These are phyloP conservation scores for Deladenus siricidicola DNA, from an alignment of 2,888 invertebrate species.

Conservation along the genomic window DNA sequence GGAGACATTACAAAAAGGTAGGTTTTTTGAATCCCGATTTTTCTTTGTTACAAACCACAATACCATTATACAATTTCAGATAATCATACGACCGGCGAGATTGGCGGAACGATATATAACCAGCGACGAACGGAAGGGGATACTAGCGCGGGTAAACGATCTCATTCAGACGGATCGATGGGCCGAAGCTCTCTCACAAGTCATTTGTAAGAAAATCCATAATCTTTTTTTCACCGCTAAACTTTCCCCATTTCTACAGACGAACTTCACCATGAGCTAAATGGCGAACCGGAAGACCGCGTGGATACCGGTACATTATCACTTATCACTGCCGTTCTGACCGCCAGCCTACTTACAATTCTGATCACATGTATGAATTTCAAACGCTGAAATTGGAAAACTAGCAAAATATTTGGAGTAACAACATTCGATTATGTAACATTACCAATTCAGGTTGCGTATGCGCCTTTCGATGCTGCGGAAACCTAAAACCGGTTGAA, in stretches of 20 bases:
- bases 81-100: conserved; percentile 51
- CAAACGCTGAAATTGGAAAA: too few species aligned
- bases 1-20: conserved; percentile 52
- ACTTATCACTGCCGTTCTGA: conserved; percentile 43
- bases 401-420: neutral
- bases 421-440: neutral
- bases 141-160: conserved; percentile 44
- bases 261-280: conserved; percentile 43
- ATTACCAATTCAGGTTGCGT: conserved; percentile 52
- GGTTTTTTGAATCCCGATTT: neutral
- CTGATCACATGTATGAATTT: conserved; percentile 45
- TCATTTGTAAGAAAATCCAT: conserved; percentile 31
- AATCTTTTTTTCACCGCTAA: too few species aligned
- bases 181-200: conserved; percentile 42
- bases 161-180: conserved; percentile 45
- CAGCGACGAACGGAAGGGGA: conserved; percentile 39
- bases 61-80: conserved; percentile 24
- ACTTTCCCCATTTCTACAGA: conserved; percentile 32
- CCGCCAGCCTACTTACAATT: conserved; percentile 44
- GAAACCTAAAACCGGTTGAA: conserved; percentile 39
- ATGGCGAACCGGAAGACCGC: conserved; percentile 44
- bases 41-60: neutral
- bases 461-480: conserved; percentile 52
- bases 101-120: conserved; percentile 41
- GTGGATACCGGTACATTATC: conserved; percentile 44